Conservation (phyloP, 2,888 invertebrate genomes). For the Papilio protenor region DNA sequence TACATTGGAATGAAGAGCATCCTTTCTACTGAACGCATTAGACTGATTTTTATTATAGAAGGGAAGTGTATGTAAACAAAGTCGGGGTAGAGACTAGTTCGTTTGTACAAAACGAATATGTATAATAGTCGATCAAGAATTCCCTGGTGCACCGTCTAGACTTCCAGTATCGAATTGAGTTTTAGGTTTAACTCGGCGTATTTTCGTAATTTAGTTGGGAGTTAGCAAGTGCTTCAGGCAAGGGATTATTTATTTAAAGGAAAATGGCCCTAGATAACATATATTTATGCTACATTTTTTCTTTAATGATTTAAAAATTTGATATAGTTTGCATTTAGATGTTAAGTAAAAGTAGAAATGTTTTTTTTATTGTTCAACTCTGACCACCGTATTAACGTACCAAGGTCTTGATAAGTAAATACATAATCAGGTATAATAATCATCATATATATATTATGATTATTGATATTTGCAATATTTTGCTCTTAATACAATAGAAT, state of each 20-base stretch:
- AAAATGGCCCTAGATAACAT: not conserved
- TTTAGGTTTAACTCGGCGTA: constrained; percentile 46
- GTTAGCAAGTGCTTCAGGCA: constrained; percentile 35
- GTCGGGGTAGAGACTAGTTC: constrained; percentile 48
- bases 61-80: constrained; percentile 42
- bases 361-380: not conserved
- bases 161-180: constrained; percentile 56
- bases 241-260: constrained; percentile 11
- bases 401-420: not conserved
- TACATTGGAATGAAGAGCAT: constrained; percentile 32
- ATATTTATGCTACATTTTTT: not conserved
- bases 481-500: not conserved
- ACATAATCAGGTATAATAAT: not conserved
- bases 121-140: constrained; percentile 48
- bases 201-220: constrained; percentile 37
- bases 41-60: constrained; percentile 43
- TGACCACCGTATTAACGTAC: not conserved
- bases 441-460: too few species aligned
- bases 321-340: not conserved
- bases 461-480: not conserved
- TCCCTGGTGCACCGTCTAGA: constrained; percentile 68
- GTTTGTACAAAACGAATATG: constrained; percentile 52
- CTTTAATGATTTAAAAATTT: not conserved
- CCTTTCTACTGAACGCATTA: constrained; percentile 18
- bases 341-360: not conserved